Base-by-base conservation (phyloP, 2,888 invertebrate species). In the Matsumyia berberina region DNA sequence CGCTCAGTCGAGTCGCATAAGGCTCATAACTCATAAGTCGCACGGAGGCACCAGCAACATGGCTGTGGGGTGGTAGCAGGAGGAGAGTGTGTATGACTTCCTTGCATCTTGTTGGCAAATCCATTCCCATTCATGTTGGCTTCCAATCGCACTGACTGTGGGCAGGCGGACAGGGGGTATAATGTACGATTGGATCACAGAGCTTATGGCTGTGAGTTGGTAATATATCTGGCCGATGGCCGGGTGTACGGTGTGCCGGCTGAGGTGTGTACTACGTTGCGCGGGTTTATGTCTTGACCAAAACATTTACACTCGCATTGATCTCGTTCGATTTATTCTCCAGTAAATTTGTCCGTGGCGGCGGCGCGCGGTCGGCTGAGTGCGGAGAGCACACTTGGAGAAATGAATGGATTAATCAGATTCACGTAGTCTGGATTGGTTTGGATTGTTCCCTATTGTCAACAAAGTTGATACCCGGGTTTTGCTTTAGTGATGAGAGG, bases 11-110 rank as follows among this genome's bases (percentile, higher is more conserved):
- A 73, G 60, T 55, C 72, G 74, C 79, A 74, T 62, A 60, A 67
- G 64, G 62, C 53, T 79, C 77, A 79, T 85, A 85, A 85, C 58
- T 85, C 79, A 85, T 66, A 69, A 74, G 19, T 42, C 46, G 37
- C 67, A 46, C 29, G 11, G n/a, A n/a, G n/a, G 19, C 44, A 19
- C 29, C 15, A 33, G 7, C 24, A 24, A 3, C 2, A 24, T 24
- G 24, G 33, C 8, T n/a, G 42, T 7, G n/a, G n/a, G 7, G n/a
- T 35, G 55, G 37, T n/a, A 39, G 42, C 3, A 66, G 44, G 53
- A 42, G 35, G 33, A 6, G 55, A 31, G 53, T 44, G 49, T n/a
- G 19, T 39, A 33, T 24, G 51, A 77, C 69, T 69, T 79, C 72
- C 79, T 51, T 72, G 58, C 11, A 19, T 58, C 39, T 66, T 19